Evolutionary conservation across 2,113 vertebrate species (phyloP).

Genomic region (Micromys minutus): DNA sequence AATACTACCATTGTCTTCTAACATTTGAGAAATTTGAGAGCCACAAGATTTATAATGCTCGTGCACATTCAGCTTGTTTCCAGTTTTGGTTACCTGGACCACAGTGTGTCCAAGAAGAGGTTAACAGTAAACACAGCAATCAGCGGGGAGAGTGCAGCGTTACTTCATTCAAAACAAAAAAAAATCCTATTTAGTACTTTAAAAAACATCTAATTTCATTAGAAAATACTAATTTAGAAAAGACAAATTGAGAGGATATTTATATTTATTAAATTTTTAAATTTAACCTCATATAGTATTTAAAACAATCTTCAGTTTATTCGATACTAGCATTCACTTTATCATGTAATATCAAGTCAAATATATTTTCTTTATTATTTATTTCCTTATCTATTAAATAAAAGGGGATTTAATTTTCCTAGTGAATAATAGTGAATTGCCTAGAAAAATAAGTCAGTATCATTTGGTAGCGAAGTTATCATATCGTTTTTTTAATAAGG

Average conservation of each 20-base stretch:
- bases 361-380: background rate
- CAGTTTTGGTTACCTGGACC: background rate
- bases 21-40: background rate
- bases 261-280: constrained; percentile 35
- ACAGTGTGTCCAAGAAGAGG: background rate
- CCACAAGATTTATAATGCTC: background rate
- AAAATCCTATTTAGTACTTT: constrained; percentile 36
- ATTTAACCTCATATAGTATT: background rate
- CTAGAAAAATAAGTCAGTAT: background rate
- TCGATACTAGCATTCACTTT: constrained; percentile 10
- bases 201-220: background rate
- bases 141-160: background rate
- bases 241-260: background rate
- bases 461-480: background rate
- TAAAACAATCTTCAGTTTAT: constrained; percentile 26
- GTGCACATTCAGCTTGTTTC: constrained; percentile 23
- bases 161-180: constrained; percentile 46
- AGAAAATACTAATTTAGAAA: background rate
- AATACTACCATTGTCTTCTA: constrained; percentile 33
- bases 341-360: background rate
- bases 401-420: background rate
- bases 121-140: background rate
- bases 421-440: background rate
- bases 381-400: constrained; percentile 28
- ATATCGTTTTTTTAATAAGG: background rate